Percentiles rank a stretch among this genome's conserved stretches.
These are phyloP conservation scores for Sciurus vulgaris DNA, from an alignment of 2,797 vertebrate genomes.

Conservation along the genomic window DNA sequence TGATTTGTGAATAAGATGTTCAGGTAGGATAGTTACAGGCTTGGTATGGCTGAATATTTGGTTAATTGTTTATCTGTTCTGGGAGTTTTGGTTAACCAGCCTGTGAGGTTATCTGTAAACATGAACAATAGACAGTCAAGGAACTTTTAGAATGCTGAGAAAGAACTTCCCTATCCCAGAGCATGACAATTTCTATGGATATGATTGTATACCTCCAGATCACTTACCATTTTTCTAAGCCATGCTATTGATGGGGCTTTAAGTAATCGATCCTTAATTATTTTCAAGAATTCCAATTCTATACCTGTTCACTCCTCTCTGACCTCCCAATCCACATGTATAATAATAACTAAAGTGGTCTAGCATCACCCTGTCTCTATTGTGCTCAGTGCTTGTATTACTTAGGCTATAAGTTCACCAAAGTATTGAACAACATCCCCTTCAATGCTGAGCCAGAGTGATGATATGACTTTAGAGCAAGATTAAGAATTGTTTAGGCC, in stretches of 20 bases:
- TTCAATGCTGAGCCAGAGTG: background rate
- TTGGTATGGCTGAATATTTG: slow-evolving; percentile 12
- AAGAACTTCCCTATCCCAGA: background rate
- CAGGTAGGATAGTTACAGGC: background rate
- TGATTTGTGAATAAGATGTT: slow-evolving; percentile 33
- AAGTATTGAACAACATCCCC: background rate
- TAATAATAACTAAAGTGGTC: background rate
- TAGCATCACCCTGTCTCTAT: background rate
- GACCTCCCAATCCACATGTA: background rate
- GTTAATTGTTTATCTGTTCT: slow-evolving; percentile 30
- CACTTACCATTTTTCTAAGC: slow-evolving; percentile 26
- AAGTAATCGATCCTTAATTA: slow-evolving; percentile 21
- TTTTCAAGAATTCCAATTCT: slow-evolving; percentile 67
- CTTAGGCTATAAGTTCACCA: background rate
- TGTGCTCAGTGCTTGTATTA: background rate
- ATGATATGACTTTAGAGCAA: background rate
- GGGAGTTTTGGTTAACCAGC: background rate
- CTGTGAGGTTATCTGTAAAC: background rate
- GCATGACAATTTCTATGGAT: background rate
- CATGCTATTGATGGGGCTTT: background rate
- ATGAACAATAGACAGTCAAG: background rate
- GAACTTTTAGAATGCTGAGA: background rate
- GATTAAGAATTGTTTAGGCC: background rate
- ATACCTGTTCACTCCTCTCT: background rate
- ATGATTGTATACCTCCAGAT: background rate